These are phyloP conservation scores for Akabosia matsudoensis DNA, from an alignment of 1,140 invertebrate species.

Conservation along the genomic window DNA sequence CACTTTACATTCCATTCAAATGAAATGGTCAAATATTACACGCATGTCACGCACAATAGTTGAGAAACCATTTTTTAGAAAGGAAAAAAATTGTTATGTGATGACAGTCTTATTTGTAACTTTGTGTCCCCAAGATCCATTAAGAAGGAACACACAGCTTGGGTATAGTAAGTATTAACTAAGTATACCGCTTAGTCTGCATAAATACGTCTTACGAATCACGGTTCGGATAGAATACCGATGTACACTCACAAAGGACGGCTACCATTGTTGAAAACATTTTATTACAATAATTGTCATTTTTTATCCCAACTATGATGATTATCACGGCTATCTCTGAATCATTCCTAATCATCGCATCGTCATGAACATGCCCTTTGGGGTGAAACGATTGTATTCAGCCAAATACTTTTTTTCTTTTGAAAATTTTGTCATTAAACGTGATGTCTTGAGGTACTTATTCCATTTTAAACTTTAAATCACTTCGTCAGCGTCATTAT, in stretches of 20 bases:
- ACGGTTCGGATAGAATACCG: no score
- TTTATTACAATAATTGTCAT: no score
- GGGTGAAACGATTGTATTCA: background rate
- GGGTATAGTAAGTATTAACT: no score
- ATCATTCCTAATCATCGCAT: background rate
- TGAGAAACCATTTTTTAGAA: background rate
- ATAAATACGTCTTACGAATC: no score
- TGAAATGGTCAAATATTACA: background rate
- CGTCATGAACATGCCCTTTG: constrained; percentile 18
- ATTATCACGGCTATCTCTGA: no score
- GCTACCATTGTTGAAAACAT: no score
- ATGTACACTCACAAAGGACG: no score
- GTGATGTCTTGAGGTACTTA: background rate
- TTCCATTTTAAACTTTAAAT: background rate
- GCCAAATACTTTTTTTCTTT: background rate
- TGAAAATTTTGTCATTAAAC: constrained; percentile 19
- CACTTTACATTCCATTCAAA: background rate
- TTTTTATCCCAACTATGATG: no score
- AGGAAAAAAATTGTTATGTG: background rate
- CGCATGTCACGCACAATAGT: background rate
- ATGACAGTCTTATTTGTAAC: no score
- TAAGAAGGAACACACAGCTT: no score
- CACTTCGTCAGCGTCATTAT: background rate
- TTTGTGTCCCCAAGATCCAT: no score
- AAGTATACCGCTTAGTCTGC: no score